phyloP scores from a whole-genome alignment of 2,888 invertebrate genomes.

The Eupithecia dodoneata region DNA sequence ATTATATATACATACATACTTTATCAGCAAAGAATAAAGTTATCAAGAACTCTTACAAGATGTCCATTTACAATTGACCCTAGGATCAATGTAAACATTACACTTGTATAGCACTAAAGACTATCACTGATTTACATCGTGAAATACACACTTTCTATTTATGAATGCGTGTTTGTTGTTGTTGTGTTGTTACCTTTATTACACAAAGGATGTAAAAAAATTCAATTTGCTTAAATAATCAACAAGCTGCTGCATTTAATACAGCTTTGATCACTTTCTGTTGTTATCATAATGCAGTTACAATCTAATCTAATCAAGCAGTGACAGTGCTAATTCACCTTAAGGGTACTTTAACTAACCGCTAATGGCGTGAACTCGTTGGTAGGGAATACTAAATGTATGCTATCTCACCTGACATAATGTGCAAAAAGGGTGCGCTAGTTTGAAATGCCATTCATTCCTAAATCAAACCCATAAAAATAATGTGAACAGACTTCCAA shows the following conservation, averaged over 20 bases:
- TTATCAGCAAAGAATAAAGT: conserved; percentile 3
- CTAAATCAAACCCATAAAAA: too few species aligned
- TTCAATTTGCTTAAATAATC: not conserved
- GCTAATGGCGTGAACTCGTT: too few species aligned
- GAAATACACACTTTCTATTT: not conserved
- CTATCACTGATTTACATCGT: not conserved
- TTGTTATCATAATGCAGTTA: not conserved
- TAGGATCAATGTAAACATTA: not conserved
- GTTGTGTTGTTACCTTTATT: not conserved
- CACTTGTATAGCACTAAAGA: not conserved
- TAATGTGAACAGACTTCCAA: too few species aligned
- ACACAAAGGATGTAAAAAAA: not conserved
- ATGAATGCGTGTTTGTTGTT: not conserved
- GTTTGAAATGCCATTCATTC: too few species aligned
- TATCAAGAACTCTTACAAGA: not conserved
- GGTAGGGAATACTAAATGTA: too few species aligned
- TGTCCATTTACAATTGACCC: not conserved
- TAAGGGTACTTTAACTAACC: too few species aligned
- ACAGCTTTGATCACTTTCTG: not conserved
- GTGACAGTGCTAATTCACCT: not conserved
- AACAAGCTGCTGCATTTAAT: too few species aligned
- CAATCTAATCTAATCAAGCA: not conserved
- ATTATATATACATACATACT: not conserved
- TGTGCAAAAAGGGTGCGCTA: too few species aligned
- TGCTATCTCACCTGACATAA: too few species aligned